These are phyloP conservation scores for Acanthaster planci DNA, from an alignment of 35 echinoderm and acorn worm genomes.

Conservation along the genomic window DNA sequence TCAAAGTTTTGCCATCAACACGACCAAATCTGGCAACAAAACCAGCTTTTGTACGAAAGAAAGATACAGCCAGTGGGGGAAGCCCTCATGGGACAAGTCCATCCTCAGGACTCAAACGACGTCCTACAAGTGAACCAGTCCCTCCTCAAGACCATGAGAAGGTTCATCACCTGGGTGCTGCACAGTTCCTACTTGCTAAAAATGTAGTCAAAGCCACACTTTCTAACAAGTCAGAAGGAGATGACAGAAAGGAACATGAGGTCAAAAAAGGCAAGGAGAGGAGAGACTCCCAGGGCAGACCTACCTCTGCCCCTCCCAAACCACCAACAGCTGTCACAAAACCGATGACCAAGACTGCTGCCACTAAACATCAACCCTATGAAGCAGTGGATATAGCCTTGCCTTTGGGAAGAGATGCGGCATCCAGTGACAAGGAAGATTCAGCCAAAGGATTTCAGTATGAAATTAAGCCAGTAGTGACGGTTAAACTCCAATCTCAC, in stretches of 20 bases:
- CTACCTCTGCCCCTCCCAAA: slow-evolving; percentile 24
- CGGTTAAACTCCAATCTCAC: slow-evolving; percentile 7
- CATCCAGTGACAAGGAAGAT: not conserved
- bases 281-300: not conserved
- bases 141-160: not conserved
- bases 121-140: not conserved
- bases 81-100: not conserved
- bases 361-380: not conserved
- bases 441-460: not conserved
- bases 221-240: not conserved
- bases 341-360: not conserved
- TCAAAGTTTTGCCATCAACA: not conserved
- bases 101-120: not conserved
- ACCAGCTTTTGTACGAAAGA: slow-evolving; percentile 2
- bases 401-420: no score
- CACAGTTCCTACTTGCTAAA: not conserved
- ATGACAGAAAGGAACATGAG: not conserved
- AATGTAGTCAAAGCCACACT: slow-evolving; percentile 12
- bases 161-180: not conserved
- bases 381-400: not conserved
- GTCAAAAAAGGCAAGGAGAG: not conserved
- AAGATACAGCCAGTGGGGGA: not conserved
- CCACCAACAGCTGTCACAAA: not conserved
- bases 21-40: not conserved
- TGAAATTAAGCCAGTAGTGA: not conserved